Evolutionary conservation across 2,888 invertebrate species (phyloP), one percentile per base, ranked within the genome.

Genomic region (Eristalis arbustorum): DNA sequence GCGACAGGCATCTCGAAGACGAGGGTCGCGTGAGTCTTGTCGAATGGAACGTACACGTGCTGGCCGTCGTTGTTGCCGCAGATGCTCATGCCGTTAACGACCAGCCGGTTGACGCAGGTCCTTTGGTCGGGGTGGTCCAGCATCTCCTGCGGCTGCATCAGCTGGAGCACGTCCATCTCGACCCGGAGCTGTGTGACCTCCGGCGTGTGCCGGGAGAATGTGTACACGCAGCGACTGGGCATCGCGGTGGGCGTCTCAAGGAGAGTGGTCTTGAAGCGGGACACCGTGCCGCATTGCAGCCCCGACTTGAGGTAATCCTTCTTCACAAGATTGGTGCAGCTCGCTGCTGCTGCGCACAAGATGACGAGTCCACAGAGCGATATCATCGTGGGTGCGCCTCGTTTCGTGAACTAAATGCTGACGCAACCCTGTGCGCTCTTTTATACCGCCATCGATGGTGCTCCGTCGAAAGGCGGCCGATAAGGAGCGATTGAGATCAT

Each of bases 11-110:
- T 23, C 5, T 23, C 25, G 25, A 59, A 59, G 3, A 28, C 59
- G 1, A 59, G 28, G 1, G 1, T 59, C 25, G 25, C 25, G 13
- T 83, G 88, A 5, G 90, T 90, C 2, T 90, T 91, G 78, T 90
- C 90, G 84, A 91, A 92, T 10, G 91, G 92, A 31, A 92, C 34
- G 80, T 91, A 91, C 25, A 91, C 89, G 89, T 95, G 95, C 81
- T 95, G 95, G 22, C 94, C 94, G 59, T 93, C 93, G 88, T 95
- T 95, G 88, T 94, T 94, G 5, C 95, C 95, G 76, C 95, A 95
- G 2, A 95, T 90, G 0, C 85, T 90, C 34, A 91, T 89, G 22
- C 84, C 81, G 6, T 89, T 91, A 0, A 91, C 90, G 69, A 89
- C 87, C 22, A 92, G 90, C 57, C 89, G 89, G 64, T 92, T 92